These are phyloP conservation scores for Lanistes nyassanus DNA, from an alignment of 1,140 invertebrate species.

Conservation along the genomic window DNA sequence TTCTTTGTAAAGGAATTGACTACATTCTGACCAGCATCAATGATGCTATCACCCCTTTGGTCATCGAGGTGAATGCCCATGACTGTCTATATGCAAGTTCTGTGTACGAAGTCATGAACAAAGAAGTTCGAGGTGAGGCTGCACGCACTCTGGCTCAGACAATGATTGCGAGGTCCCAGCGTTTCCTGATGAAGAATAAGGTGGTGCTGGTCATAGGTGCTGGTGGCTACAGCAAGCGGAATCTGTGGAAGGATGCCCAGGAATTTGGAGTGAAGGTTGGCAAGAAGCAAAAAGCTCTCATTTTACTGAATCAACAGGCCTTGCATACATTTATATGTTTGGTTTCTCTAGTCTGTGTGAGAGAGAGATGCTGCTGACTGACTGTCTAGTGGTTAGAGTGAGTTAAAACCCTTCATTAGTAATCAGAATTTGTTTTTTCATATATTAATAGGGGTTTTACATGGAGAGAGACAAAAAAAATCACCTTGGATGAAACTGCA, in stretches of 20 bases:
- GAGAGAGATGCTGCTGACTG: too few species aligned
- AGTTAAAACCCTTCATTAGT: too few species aligned
- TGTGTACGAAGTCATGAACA: constrained; percentile 17
- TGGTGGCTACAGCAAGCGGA: constrained; percentile 36
- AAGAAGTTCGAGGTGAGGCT: constrained; percentile 26
- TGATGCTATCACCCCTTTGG: constrained; percentile 72
- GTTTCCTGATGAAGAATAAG: constrained; percentile 32
- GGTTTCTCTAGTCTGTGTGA: too few species aligned
- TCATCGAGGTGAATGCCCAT: constrained; percentile 71
- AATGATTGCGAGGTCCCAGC: constrained; percentile 37
- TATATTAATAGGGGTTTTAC: too few species aligned
- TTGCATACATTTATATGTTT: too few species aligned
- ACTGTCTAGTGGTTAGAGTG: too few species aligned
- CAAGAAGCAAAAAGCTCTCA: background rate
- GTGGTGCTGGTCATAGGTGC: constrained; percentile 34
- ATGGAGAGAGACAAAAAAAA: too few species aligned
- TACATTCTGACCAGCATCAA: constrained; percentile 69
- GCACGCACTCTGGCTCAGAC: constrained; percentile 29
- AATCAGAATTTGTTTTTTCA: too few species aligned
- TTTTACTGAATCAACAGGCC: too few species aligned
- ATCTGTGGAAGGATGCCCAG: constrained; percentile 32
- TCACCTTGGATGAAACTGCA: too few species aligned
- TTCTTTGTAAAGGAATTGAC: constrained; percentile 68
- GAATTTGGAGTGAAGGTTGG: constrained; percentile 45
- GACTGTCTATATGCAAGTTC: constrained; percentile 67